Percentiles rank a stretch among this genome's conserved stretches.
Conservation (phyloP, 2,113 vertebrate genomes). For the crab-eating macaque (Macaca fascicularis) region DNA sequence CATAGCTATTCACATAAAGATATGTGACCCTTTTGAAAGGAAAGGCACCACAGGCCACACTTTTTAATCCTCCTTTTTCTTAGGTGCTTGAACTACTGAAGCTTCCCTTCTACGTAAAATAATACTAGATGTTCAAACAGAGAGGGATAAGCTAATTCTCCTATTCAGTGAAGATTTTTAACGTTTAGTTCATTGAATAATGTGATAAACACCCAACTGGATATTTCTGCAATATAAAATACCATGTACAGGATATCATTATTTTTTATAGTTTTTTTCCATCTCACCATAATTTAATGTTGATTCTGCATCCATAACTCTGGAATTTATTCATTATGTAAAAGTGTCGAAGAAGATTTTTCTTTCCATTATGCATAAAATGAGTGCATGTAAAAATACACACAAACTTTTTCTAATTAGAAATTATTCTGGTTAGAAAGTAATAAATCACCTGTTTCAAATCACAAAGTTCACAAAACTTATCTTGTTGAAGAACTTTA, state of each 20-base stretch:
- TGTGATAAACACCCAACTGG: not conserved
- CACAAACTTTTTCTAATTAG: not conserved
- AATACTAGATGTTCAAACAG: not conserved
- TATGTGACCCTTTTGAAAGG: not conserved
- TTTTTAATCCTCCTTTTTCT: not conserved
- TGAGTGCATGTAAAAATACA: not conserved
- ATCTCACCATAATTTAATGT: not conserved
- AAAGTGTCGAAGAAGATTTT: not conserved
- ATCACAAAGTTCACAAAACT: not conserved
- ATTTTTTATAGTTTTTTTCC: not conserved
- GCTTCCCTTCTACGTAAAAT: not conserved
- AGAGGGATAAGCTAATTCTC: not conserved
- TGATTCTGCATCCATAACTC: not conserved
- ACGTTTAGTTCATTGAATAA: not conserved
- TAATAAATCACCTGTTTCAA: not conserved
- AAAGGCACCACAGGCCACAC: not conserved
- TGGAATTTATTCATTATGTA: not conserved
- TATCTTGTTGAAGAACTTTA: not conserved
- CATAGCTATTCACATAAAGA: not conserved
- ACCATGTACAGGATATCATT: not conserved
- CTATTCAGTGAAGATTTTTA: not conserved
- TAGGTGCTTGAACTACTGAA: not conserved
- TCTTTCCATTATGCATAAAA: not conserved
- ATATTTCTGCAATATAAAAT: not conserved
- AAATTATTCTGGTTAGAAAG: not conserved